Percentiles rank a stretch among this genome's conserved stretches.
Conservation (phyloP, 1,140 invertebrate species). For the Archegozetes longisetosus region DNA sequence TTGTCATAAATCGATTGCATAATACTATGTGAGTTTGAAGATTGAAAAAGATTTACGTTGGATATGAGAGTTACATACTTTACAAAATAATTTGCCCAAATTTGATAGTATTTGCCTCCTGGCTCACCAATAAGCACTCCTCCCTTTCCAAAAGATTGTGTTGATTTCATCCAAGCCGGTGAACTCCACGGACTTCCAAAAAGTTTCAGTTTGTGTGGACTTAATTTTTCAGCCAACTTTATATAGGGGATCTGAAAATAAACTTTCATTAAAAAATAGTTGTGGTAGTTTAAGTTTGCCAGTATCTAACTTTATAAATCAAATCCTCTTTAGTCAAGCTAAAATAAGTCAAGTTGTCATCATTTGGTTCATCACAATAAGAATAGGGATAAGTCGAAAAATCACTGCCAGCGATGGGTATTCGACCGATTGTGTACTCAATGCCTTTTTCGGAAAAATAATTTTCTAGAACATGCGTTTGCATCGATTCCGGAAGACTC, state of each 20-base stretch:
- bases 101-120: slow-evolving; percentile 47
- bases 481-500: not conserved
- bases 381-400: slow-evolving; percentile 52
- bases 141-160: slow-evolving; percentile 37
- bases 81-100: slow-evolving; percentile 61
- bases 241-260: slow-evolving; percentile 46
- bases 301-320: not conserved
- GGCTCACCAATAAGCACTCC: slow-evolving; percentile 36
- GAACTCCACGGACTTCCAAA: slow-evolving; percentile 63
- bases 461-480: not conserved
- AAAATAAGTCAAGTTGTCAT: slow-evolving; percentile 22
- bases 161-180: slow-evolving; percentile 85
- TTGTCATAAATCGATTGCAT: slow-evolving; percentile 14
- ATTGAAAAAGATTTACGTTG: too few species aligned
- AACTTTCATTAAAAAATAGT: not conserved
- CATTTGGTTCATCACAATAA: slow-evolving; percentile 43
- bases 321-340: not conserved
- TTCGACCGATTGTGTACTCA: slow-evolving; percentile 53
- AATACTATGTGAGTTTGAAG: too few species aligned
- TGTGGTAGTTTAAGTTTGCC: not conserved
- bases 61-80: slow-evolving; percentile 33
- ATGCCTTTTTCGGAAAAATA: slow-evolving; percentile 27
- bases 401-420: slow-evolving; percentile 66
- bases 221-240: slow-evolving; percentile 33
- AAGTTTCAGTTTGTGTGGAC: slow-evolving; percentile 33